Conservation (phyloP, 2,888 invertebrate species). For the Trisateles emortualis region DNA sequence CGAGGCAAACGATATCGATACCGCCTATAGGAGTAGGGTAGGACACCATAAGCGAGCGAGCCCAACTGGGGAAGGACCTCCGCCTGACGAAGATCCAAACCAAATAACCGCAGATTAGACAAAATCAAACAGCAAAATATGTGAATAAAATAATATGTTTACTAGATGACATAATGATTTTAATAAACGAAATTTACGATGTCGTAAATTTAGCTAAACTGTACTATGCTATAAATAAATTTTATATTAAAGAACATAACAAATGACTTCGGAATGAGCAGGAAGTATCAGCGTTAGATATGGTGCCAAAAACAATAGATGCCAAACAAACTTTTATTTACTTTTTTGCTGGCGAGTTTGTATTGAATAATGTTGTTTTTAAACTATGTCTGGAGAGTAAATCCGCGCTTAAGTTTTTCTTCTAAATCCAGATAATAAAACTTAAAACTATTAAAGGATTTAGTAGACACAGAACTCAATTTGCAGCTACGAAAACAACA, state of each 20-base stretch:
- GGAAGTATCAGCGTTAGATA: constrained; percentile 27
- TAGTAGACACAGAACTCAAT: not conserved
- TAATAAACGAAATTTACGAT: not conserved
- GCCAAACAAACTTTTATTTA: constrained; percentile 31
- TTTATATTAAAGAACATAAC: constrained; percentile 1
- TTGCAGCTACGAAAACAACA: too few species aligned
- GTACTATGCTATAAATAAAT: not conserved
- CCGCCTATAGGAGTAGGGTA: too few species aligned
- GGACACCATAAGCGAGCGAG: too few species aligned
- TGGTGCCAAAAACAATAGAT: constrained; percentile 35
- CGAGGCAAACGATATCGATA: too few species aligned
- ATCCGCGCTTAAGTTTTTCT: too few species aligned
- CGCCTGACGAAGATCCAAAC: too few species aligned
- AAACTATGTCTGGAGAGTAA: not conserved
- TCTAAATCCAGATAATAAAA: too few species aligned
- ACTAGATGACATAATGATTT: not conserved
- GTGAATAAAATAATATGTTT: not conserved
- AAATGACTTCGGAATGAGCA: constrained; percentile 3
- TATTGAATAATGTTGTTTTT: not conserved
- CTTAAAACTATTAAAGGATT: too few species aligned
- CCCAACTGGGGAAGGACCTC: too few species aligned
- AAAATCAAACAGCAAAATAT: not conserved
- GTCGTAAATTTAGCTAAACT: not conserved
- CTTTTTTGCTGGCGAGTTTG: constrained; percentile 2
- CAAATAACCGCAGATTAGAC: too few species aligned